A percentile compares a stretch with the other conserved stretches of the same genome.
Conservation (phyloP, 2,797 vertebrate genomes). For the Pseudotriccus pelzelni region DNA sequence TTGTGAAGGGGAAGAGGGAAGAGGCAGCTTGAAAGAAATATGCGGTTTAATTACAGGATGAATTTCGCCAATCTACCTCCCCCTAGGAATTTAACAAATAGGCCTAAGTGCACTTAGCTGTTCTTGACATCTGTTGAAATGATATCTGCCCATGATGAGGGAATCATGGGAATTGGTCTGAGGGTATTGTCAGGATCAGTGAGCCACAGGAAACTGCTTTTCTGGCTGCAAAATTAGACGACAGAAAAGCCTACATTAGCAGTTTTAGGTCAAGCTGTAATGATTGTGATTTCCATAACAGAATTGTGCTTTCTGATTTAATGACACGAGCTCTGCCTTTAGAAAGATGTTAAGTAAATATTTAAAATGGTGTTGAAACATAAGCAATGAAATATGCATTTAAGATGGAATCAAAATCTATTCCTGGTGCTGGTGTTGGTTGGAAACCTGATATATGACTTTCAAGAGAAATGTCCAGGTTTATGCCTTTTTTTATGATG, state of each 20-base stretch:
- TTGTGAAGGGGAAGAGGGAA: constrained; percentile 60
- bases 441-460: background rate
- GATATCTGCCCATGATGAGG: constrained; percentile 69
- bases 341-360: background rate
- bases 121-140: constrained; percentile 79
- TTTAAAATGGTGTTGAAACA: background rate
- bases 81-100: constrained; percentile 81
- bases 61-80: constrained; percentile 70
- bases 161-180: constrained; percentile 70
- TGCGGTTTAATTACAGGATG: constrained; percentile 82
- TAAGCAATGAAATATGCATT: background rate
- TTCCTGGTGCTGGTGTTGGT: background rate
- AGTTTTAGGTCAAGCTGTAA: constrained; percentile 39
- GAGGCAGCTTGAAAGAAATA: constrained; percentile 74
- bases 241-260: constrained; percentile 46
- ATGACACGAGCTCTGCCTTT: background rate
- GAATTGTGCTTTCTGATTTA: constrained; percentile 19
- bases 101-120: constrained; percentile 80
- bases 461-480: background rate
- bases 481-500: constrained; percentile 2
- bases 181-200: constrained; percentile 54
- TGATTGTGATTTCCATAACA: background rate
- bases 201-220: constrained; percentile 58
- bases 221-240: constrained; percentile 35
- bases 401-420: background rate